phyloP scores from a whole-genome alignment of 2,888 invertebrate genomes.

The Apeira syringaria region DNA sequence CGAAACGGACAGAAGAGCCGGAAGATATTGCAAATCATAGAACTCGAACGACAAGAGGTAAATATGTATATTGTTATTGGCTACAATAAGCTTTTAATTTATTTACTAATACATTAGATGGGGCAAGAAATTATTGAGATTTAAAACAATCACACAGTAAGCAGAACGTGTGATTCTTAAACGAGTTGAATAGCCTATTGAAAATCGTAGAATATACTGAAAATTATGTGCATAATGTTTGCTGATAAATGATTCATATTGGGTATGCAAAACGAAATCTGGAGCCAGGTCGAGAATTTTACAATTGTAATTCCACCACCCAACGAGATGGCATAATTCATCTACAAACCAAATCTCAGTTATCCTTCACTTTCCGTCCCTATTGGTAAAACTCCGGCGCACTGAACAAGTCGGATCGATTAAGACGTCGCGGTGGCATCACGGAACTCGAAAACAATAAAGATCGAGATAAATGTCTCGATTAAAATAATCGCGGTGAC shows the following conservation, averaged over 20 bases:
- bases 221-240: neutral
- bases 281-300: conserved; percentile 9
- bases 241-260: neutral
- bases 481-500: conserved; percentile 74
- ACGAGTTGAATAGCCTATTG: no score
- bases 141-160: no score
- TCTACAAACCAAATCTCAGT: conserved; percentile 60
- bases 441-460: conserved; percentile 69
- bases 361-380: conserved; percentile 49
- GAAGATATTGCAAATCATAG: no score
- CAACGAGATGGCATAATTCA: conserved; percentile 41
- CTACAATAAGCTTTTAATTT: no score
- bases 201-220: neutral
- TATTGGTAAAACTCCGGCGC: conserved; percentile 49
- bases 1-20: no score
- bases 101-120: no score
- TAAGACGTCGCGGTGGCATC: conserved; percentile 60
- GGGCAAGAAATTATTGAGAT: no score
- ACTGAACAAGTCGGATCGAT: conserved; percentile 58
- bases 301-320: conserved; percentile 30
- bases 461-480: conserved; percentile 71
- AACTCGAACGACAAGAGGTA: no score
- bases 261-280: conserved; percentile 5
- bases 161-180: no score
- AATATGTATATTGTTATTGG: no score